Evolutionary conservation across 2,888 invertebrate species (phyloP).

Genomic region (Mechanitis mazaeus): DNA sequence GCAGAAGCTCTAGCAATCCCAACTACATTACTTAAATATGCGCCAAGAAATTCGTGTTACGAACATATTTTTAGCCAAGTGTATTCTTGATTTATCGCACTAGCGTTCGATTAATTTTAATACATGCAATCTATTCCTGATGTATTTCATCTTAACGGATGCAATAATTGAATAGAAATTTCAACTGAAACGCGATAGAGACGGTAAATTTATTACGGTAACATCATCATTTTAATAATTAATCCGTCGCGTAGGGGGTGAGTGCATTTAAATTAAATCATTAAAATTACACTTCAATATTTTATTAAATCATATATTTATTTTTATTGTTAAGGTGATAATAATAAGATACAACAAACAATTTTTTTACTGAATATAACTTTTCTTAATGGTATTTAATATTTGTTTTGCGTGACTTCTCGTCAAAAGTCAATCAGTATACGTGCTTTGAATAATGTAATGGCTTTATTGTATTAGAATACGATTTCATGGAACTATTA

Average conservation of each 20-base stretch:
- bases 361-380: conserved; percentile 14
- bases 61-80: conserved; percentile 32
- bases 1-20: conserved; percentile 27
- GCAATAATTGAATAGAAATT: conserved; percentile 20
- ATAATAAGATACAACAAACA: conserved; percentile 8
- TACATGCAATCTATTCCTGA: conserved; percentile 27
- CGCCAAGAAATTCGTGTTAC: conserved; percentile 32
- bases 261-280: neutral
- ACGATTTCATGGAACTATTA: conserved; percentile 14
- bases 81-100: conserved; percentile 29
- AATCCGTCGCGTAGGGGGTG: neutral
- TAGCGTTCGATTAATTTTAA: conserved; percentile 29
- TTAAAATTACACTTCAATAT: neutral
- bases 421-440: conserved; percentile 36
- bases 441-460: conserved; percentile 33
- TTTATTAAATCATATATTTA: neutral
- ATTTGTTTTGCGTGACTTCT: conserved; percentile 44
- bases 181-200: conserved; percentile 10
- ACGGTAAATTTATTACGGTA: conserved; percentile 4
- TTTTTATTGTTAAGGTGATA: too few species aligned
- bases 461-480: conserved; percentile 22
- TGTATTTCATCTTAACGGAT: conserved; percentile 24
- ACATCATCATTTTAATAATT: neutral
- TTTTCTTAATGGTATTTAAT: conserved; percentile 35
- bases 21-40: conserved; percentile 31